These are phyloP conservation scores for Mimumesa dahlbomi DNA, from an alignment of 2,888 invertebrate species.

Conservation along the genomic window DNA sequence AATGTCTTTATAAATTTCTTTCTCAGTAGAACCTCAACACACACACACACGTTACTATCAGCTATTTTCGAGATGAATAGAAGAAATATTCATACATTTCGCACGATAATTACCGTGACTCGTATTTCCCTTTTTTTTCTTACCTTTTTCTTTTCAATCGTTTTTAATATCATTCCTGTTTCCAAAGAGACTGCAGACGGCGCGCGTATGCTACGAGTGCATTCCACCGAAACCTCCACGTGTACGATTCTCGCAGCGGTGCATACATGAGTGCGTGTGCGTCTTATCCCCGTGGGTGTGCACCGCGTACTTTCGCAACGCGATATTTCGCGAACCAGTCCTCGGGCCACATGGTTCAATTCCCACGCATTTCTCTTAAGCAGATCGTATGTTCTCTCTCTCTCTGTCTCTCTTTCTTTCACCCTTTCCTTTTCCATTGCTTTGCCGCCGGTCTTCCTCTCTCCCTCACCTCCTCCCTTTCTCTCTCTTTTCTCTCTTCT, in stretches of 20 bases:
- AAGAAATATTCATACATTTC: no score
- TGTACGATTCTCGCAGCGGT: background rate
- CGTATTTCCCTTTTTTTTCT: no score
- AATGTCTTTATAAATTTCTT: no score
- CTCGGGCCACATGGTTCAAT: conserved; percentile 72
- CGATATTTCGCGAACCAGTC: conserved; percentile 75
- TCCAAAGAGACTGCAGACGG: no score
- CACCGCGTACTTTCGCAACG: conserved; percentile 63
- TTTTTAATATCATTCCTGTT: no score
- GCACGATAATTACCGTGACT: no score
- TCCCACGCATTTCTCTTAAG: conserved; percentile 75
- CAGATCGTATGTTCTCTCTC: conserved; percentile 15
- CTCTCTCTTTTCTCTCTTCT: background rate
- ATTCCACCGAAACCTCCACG: background rate
- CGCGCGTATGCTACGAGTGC: no score
- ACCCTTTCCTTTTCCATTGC: conserved; percentile 18
- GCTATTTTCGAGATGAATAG: no score
- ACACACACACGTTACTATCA: no score
- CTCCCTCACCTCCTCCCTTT: conserved; percentile 14
- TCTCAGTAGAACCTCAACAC: no score
- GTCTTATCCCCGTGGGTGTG: conserved; percentile 8
- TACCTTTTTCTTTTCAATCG: no score
- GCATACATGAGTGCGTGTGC: conserved; percentile 13
- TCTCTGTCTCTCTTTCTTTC: conserved; percentile 35
- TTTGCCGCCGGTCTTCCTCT: conserved; percentile 19